Conservation (phyloP, 2,888 invertebrate genomes). For the Eutolmus rufibarbis region DNA sequence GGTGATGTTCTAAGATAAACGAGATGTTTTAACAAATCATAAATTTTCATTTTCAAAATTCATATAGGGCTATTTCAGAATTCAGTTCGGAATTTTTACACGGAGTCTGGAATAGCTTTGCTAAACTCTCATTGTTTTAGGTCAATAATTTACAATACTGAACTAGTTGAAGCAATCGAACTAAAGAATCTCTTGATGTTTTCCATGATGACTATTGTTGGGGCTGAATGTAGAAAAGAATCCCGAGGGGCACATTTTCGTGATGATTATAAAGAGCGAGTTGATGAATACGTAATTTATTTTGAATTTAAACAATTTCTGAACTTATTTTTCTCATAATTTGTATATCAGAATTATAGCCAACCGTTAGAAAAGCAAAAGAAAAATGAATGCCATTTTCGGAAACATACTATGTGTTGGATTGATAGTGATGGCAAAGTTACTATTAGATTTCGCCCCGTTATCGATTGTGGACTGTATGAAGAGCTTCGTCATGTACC, state of each 20-base stretch:
- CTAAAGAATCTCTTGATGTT: slow-evolving; percentile 95
- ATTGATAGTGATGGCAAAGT: slow-evolving; percentile 84
- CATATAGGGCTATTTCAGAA: no score
- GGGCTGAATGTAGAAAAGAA: slow-evolving; percentile 93
- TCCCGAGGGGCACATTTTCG: slow-evolving; percentile 99
- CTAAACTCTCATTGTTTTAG: slow-evolving; percentile 56
- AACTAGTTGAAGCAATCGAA: slow-evolving; percentile 94
- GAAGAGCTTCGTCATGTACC: slow-evolving; percentile 87
- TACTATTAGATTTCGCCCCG: slow-evolving; percentile 84
- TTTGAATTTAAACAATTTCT: not conserved
- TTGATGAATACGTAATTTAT: slow-evolving; percentile 80
- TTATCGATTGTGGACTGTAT: slow-evolving; percentile 92
- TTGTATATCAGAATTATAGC: slow-evolving; percentile 71
- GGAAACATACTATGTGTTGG: slow-evolving; percentile 91
- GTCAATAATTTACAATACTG: slow-evolving; percentile 95
- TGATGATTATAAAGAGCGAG: slow-evolving; percentile 89
- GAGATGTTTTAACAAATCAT: no score
- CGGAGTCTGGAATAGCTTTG: no score
- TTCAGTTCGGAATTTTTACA: no score
- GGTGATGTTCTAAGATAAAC: no score
- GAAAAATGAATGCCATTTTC: slow-evolving; percentile 89
- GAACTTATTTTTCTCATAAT: not conserved
- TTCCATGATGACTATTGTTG: slow-evolving; percentile 88
- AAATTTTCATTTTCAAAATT: no score
- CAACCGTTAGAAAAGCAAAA: slow-evolving; percentile 88